phyloP scores from a whole-genome alignment of 2,797 vertebrate genomes.

The Cygnus olor region DNA sequence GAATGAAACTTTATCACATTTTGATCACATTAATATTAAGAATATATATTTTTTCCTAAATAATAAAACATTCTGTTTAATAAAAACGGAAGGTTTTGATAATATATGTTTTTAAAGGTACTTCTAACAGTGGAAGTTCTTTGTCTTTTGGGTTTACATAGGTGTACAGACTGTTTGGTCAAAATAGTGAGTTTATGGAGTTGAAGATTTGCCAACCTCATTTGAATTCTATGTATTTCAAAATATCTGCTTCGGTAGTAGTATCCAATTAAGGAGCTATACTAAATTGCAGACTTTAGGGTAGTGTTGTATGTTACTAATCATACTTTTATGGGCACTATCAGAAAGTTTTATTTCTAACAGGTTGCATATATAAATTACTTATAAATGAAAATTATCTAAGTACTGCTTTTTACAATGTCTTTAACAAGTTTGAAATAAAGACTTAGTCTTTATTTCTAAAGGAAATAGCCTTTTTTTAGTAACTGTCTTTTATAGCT shows the following conservation, averaged over 20 bases:
- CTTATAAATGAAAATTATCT: conserved; percentile 54
- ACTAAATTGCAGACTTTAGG: conserved; percentile 35
- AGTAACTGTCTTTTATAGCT: conserved; percentile 5
- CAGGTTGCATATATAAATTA: conserved; percentile 61
- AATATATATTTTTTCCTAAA: neutral
- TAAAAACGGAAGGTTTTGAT: neutral
- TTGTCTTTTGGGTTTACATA: neutral
- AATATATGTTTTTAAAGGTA: neutral
- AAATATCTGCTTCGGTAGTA: neutral
- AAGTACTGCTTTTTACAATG: conserved; percentile 15
- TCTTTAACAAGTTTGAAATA: conserved; percentile 52
- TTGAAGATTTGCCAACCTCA: conserved; percentile 45
- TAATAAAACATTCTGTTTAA: neutral
- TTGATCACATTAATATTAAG: neutral
- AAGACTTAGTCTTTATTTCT: neutral
- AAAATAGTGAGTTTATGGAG: neutral
- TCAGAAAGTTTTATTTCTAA: conserved; percentile 67
- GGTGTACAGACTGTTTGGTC: neutral
- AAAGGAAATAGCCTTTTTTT: conserved; percentile 25
- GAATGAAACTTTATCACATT: neutral
- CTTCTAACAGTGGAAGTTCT: neutral
- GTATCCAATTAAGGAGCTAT: conserved; percentile 40
- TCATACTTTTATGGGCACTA: conserved; percentile 57
- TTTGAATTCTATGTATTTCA: conserved; percentile 50
- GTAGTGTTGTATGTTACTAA: conserved; percentile 46